Evolutionary conservation across 2,113 vertebrate species (phyloP), one percentile per base, ranked within the genome.

Genomic region (Neodon shergylaensis): DNA sequence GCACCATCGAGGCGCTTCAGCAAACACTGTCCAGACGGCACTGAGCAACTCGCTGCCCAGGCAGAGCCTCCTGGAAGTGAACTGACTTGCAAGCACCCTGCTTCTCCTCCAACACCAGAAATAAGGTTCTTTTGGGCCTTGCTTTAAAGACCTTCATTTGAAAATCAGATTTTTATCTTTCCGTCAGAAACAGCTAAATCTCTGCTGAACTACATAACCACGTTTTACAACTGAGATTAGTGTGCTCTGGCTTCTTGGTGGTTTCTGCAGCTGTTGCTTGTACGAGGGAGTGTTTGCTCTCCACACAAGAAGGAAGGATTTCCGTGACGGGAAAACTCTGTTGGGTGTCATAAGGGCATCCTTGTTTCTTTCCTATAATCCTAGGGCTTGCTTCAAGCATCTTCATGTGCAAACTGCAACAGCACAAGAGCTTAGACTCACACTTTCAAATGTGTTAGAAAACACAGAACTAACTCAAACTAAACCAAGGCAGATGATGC

Each of bases 141-240:
- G 94, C 47, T 98, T 97, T 92, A 96, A 98, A 98, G 82, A 92
- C 33, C 22, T 97, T 95, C 47, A 91, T 97, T 98, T 97, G 90
- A 77, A 97, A 97, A 98, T 94, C 91, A 92, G 68, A 92, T 96
- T 97, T 97, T 96, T 39, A 94, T 96, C 97, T 96, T 98, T 94
- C 95, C 4, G 22, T 97, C 91, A 93, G 79, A 95, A 98, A 95
- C 66, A 98, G 91, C 66, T 72, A 97, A 95, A 96, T 72, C 52
- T 96, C 92, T 96, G 28, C 91, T 94, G 54, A 98, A 92, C 39
- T 95, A 97, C 95, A 54, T 92, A 33, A 26, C 95, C 88, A 82
- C 88, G 94, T 94, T 98, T 97, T 92, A 84, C 79, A 96, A 78
- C 84, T 97, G 96, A 94, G 66, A 97, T 95, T 81, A 92, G 52